These are phyloP conservation scores for Platalea minor DNA, from an alignment of 2,797 vertebrate genomes.

Conservation along the genomic window DNA sequence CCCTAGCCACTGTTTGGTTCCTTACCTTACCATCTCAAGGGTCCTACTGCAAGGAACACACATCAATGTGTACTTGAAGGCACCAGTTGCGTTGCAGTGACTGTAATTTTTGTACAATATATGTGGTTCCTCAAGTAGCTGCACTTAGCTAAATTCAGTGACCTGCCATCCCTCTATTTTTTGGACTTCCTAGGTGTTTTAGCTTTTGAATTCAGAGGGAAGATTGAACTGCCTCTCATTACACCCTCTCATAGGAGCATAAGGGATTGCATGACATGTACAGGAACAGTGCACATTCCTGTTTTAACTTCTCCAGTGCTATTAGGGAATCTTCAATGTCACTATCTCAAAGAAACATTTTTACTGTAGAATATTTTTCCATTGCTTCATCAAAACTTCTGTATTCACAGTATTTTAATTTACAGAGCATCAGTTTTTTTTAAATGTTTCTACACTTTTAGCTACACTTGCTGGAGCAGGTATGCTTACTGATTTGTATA, in stretches of 20 bases:
- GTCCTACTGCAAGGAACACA: background rate
- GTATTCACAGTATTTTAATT: background rate
- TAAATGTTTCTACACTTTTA: background rate
- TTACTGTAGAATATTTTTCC: background rate
- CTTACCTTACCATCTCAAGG: background rate
- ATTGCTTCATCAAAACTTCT: background rate
- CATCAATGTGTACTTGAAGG: fast-evolving
- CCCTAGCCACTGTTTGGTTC: background rate
- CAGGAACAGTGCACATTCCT: background rate
- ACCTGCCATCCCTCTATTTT: background rate
- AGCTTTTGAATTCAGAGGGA: background rate
- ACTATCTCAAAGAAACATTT: background rate
- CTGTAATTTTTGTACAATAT: background rate
- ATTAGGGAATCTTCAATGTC: background rate
- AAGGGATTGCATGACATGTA: background rate
- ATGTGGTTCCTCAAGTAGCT: background rate
- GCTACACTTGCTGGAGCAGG: background rate
- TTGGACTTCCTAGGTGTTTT: background rate
- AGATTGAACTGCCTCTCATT: background rate
- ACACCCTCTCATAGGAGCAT: background rate
- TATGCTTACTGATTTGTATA: background rate
- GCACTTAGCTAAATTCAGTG: background rate
- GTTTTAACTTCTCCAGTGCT: background rate
- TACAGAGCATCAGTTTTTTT: background rate
- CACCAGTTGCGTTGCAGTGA: background rate